Base-by-base conservation (phyloP, 2,113 vertebrate genomes). In the Oceanodroma tethys region DNA sequence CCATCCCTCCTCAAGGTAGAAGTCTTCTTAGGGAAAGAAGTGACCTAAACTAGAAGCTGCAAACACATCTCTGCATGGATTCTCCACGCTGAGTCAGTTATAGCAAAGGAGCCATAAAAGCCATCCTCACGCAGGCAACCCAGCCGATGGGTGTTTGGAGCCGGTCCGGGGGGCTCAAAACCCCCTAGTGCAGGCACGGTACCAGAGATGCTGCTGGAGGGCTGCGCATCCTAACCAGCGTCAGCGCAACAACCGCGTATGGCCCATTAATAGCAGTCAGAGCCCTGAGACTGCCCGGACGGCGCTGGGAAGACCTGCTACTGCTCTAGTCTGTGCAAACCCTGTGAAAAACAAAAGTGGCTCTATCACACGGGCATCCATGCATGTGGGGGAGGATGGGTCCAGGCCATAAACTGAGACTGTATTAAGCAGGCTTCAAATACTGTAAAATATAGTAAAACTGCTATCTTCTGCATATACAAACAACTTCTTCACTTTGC, bases 101-200 rank as follows among this genome's bases (percentile, higher is more conserved):
- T 1, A 30, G 47, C 26, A 36, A 3, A 34, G 58, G 27, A 43
- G 53, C 45, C 55, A 15, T 20, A 43, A 14, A 38, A 55, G 27
- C 34, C 58, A 21, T 21, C 21, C 38, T 59, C 47, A 16, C 3
- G 2, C 0, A 11, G 14, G 12, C 25, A 32, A 5, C 3, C 7
- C 68, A 32, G 0, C 2, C 42, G 7, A 4, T 0, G 12, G 38
- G 7, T 6, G n/a, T 3, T 7, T 7, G 29, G 45, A 40, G 53
- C 30, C 5, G 3, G 2, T 7, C 10, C 1, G 3, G 3, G 13
- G n/a, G 40, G 36, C 22, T 43, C 56, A 6, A 25, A 32, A 7
- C 43, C 16, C 34, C 10, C 1, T 4, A 2, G 14, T 2, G 36
- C 34, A 43, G 79, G 82, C 18, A 16, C 0, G 10, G 43, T 14